Evolutionary conservation across 2,113 vertebrate species (phyloP).

Genomic region (Progne subis): DNA sequence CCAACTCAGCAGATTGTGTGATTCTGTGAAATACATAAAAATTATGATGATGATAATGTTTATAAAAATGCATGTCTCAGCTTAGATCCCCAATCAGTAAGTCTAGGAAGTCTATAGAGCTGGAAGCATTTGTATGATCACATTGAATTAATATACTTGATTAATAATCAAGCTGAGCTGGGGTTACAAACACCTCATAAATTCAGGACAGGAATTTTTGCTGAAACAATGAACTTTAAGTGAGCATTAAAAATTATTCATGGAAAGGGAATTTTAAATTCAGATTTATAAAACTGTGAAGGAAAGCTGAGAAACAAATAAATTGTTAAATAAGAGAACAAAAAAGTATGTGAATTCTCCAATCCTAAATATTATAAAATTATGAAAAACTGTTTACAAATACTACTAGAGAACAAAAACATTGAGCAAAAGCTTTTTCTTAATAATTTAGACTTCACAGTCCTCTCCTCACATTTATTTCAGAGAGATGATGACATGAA

Average conservation of each 20-base stretch:
- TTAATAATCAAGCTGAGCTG: not conserved
- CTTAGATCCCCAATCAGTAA: not conserved
- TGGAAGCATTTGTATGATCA: not conserved
- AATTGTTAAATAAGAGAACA: not conserved
- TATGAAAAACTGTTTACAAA: not conserved
- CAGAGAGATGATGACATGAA: not conserved
- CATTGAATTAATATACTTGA: not conserved
- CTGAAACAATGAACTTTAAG: not conserved
- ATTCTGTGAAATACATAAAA: not conserved
- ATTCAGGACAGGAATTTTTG: not conserved
- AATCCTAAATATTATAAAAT: not conserved
- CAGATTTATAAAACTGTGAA: not conserved
- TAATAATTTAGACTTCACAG: not conserved
- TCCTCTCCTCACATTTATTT: not conserved
- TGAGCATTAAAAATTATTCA: not conserved
- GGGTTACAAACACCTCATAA: not conserved
- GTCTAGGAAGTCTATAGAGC: not conserved
- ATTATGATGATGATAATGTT: not conserved
- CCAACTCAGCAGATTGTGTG: not conserved
- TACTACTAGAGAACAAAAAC: not conserved
- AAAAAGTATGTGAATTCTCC: not conserved
- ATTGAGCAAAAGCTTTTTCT: not conserved
- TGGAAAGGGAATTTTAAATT: not conserved
- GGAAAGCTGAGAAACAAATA: not conserved
- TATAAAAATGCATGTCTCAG: not conserved